Base-by-base conservation (phyloP, 2,797 vertebrate genomes). In the Emydoidea blandingii region DNA sequence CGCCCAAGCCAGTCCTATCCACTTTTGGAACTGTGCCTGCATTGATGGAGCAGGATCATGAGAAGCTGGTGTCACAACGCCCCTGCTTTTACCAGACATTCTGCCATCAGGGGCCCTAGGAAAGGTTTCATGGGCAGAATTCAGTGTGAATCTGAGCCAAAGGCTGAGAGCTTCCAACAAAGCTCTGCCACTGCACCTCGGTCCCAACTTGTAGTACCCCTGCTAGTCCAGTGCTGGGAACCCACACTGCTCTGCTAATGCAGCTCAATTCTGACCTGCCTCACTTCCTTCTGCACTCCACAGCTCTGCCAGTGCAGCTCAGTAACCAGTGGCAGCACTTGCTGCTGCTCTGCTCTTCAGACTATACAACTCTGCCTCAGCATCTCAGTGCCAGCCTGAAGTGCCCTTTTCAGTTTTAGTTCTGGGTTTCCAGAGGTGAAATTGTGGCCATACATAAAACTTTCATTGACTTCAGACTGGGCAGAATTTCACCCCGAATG, bases 391-490 rank as follows among this genome's bases (percentile, higher is more conserved):
- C 49, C 78, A 79, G 31, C 18, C 68, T 23, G 19, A 74, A 12
- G 21, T 37, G 8, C 37, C 25, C 72, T 44, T 44, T 27, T 41
- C 7, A 1, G 12, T 41, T 44, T 25, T 44, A 44, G 37, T 23
- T 21, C 41, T 74, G 6, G 72, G 19, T 41, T 14, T 74, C 80
- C 31, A 34, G 0, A 3, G 52, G 15, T 15, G 2, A 3, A 0
- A 14, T 34, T 54, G 49, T 15, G 19, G 37, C 2, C 23, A 80
- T 49, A 82, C 9, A 2, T 37, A 50, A 81, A 80, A 65, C 12
- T 1, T 8, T 29, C 1, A 0, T 18, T 27, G 72, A 47, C 62
- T 86, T 80, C 41, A 29, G 84, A 3, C 0, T 10, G 31, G 44
- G 12, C 37, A 21, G 41, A 78, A 74, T 62, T 87, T 87, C 65